Evolutionary conservation across 2,888 invertebrate species (phyloP).

Genomic region (Leuctra nigra): DNA sequence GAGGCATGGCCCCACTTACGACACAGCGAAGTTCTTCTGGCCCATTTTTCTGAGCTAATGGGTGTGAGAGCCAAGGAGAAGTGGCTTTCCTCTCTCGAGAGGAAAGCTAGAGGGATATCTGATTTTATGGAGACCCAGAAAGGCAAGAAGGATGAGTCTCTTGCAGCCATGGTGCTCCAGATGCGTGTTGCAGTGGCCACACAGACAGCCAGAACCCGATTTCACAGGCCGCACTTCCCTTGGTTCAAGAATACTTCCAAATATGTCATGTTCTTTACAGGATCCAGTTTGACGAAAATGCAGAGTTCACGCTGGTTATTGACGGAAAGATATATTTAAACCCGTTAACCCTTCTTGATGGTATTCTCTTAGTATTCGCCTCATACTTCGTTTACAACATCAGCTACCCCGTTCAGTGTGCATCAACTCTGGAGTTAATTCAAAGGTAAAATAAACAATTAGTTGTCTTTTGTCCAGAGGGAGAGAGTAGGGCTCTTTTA

Average conservation of each 20-base stretch:
- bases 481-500: no score
- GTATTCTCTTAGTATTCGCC: not conserved
- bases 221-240: not conserved
- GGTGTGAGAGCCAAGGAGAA: not conserved
- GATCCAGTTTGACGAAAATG: no score
- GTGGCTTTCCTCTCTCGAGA: not conserved
- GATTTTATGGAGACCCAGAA: not conserved
- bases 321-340: not conserved
- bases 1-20: not conserved
- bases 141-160: not conserved
- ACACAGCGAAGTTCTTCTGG: not conserved
- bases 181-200: not conserved
- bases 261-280: no score
- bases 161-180: not conserved
- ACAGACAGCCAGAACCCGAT: not conserved
- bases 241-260: not conserved
- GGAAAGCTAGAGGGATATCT: not conserved
- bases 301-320: not conserved
- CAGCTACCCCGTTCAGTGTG: not conserved
- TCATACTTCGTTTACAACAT: not conserved
- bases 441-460: constrained; percentile 1
- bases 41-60: not conserved
- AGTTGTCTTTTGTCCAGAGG: no score
- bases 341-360: not conserved
- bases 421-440: not conserved